Conservation (phyloP, 2,113 vertebrate species). For the Myotis yumanensis region DNA sequence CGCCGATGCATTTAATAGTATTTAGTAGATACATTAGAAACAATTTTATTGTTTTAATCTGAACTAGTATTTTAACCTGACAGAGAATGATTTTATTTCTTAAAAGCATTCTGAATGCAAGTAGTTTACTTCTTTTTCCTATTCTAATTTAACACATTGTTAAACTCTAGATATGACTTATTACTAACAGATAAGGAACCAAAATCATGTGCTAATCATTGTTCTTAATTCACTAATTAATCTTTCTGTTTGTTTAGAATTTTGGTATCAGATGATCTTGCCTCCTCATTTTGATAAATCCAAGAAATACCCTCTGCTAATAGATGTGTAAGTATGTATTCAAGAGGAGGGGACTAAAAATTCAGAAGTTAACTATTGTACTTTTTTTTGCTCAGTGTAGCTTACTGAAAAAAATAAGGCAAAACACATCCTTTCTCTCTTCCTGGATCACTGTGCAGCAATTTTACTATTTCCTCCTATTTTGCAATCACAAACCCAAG, state of each 20-base stretch:
- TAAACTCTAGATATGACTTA: slow-evolving; percentile 29
- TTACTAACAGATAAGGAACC: neutral
- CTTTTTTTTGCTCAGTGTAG: neutral
- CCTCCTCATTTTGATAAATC: slow-evolving; percentile 92
- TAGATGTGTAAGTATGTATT: slow-evolving; percentile 96
- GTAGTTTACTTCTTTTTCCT: slow-evolving; percentile 33
- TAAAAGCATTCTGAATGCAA: slow-evolving; percentile 32
- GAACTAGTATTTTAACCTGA: slow-evolving; percentile 40
- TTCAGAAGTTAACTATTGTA: neutral
- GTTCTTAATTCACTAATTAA: slow-evolving; percentile 56
- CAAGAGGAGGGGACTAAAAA: neutral
- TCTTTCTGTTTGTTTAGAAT: slow-evolving; percentile 84
- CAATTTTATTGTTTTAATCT: slow-evolving; percentile 37
- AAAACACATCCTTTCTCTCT: neutral
- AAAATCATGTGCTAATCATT: neutral
- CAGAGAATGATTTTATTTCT: slow-evolving; percentile 10
- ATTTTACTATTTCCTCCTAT: neutral
- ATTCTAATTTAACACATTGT: slow-evolving; percentile 32
- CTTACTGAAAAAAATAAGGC: neutral
- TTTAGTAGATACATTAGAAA: slow-evolving; percentile 48
- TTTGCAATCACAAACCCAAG: slow-evolving; percentile 15
- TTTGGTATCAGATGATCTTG: slow-evolving; percentile 97
- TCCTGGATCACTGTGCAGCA: neutral
- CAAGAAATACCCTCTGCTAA: slow-evolving; percentile 95
- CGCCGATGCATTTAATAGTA: slow-evolving; percentile 41